Evolutionary conservation across 64 coral and sea anemone species (phyloP).

Genomic region (Actinia equina): DNA sequence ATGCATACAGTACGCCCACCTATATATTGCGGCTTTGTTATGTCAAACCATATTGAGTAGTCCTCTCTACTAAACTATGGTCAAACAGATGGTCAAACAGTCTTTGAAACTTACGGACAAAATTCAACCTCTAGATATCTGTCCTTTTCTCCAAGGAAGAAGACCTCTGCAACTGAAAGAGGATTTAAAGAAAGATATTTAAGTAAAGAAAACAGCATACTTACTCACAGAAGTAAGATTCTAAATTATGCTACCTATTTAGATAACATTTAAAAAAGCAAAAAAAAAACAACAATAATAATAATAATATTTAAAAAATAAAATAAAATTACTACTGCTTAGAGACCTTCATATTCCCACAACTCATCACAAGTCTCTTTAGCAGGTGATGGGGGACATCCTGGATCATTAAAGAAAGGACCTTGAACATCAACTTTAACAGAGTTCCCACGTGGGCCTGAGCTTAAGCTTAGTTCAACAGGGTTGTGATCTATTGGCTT

Average conservation of each 20-base stretch:
- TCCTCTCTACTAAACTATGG: too few species aligned
- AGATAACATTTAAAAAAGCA: too few species aligned
- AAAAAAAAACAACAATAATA: background rate
- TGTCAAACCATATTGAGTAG: background rate
- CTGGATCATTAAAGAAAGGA: constrained; percentile 90
- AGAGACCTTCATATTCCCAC: constrained; percentile 99
- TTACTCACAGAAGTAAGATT: too few species aligned
- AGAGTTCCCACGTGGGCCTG: constrained; percentile 32
- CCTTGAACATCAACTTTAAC: constrained; percentile 66
- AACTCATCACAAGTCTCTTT: constrained; percentile 82
- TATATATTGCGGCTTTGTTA: background rate
- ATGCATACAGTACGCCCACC: too few species aligned
- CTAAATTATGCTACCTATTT: too few species aligned
- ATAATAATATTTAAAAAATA: background rate
- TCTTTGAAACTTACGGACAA: constrained; percentile 84
- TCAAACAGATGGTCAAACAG: too few species aligned
- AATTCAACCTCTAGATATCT: constrained; percentile 96
- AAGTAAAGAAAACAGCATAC: too few species aligned
- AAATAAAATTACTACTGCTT: too few species aligned
- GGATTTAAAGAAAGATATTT: too few species aligned
- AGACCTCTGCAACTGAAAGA: constrained; percentile 85
- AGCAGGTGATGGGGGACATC: constrained; percentile 43
- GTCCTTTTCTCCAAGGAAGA: constrained; percentile 90
- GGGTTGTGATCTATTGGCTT: constrained; percentile 55
- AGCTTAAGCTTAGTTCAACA: constrained; percentile 61